phyloP scores from a whole-genome alignment of 1,140 invertebrate species.

The Drosophila saltans region DNA sequence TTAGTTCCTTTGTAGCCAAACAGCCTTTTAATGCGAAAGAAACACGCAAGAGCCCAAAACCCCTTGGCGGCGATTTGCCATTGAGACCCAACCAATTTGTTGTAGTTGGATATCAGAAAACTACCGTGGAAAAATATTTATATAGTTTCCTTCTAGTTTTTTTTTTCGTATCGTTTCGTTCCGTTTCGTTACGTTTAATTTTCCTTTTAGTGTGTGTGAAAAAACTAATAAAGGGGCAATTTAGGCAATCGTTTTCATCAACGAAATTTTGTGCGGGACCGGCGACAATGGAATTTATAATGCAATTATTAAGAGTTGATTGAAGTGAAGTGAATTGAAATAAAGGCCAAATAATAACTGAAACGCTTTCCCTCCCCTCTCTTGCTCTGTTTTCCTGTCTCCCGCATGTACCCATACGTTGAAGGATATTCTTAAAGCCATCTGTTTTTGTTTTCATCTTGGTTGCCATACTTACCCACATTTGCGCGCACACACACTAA shows the following conservation, averaged over 20 bases:
- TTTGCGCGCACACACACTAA: constrained; percentile 3
- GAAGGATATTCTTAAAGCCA: constrained; percentile 32
- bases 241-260: constrained; percentile 59
- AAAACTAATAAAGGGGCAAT: constrained; percentile 80
- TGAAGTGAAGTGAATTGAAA: constrained; percentile 33
- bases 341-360: neutral
- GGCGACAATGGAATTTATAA: constrained; percentile 66
- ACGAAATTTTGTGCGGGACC: constrained; percentile 22
- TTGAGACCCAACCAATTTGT: constrained; percentile 53
- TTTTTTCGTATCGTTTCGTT: neutral
- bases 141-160: constrained; percentile 14
- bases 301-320: constrained; percentile 67
- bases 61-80: constrained; percentile 29
- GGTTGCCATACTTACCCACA: constrained; percentile 21
- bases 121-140: constrained; percentile 43
- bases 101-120: constrained; percentile 40
- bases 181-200: constrained; percentile 10
- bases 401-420: constrained; percentile 9
- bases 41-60: constrained; percentile 57
- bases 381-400: neutral
- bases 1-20: constrained; percentile 22
- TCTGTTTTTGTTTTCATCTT: constrained; percentile 20
- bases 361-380: neutral
- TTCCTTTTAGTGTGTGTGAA: constrained; percentile 74
- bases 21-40: constrained; percentile 61